Conservation (phyloP, 2,888 invertebrate genomes). For the Oligia strigilis region DNA sequence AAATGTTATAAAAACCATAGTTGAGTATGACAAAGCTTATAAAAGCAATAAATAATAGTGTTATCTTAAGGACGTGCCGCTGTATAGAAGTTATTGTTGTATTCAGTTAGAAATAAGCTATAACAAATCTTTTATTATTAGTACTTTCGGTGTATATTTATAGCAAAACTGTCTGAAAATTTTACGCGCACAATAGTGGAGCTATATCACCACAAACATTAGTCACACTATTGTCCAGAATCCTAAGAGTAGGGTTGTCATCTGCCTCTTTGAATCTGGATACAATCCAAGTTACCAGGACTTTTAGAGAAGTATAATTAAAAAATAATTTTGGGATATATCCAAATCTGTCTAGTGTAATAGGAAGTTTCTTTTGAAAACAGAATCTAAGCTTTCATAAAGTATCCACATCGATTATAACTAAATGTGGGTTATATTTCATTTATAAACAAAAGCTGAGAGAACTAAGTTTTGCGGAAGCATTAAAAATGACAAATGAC, state of each 20-base stretch:
- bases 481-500: slow-evolving; percentile 49
- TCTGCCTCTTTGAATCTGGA: slow-evolving; percentile 59
- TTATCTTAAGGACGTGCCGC: slow-evolving; percentile 26
- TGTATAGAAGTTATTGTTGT: slow-evolving; percentile 35
- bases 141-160: slow-evolving; percentile 56
- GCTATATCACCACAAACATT: slow-evolving; percentile 59
- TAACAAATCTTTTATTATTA: slow-evolving; percentile 53
- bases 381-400: not conserved
- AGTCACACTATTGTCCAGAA: slow-evolving; percentile 61
- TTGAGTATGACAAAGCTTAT: slow-evolving; percentile 6
- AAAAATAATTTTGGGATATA: slow-evolving; percentile 46
- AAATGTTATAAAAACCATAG: slow-evolving; percentile 31
- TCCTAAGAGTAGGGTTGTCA: slow-evolving; percentile 59
- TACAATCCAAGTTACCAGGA: slow-evolving; percentile 48
- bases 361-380: slow-evolving; percentile 20
- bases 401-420: slow-evolving; percentile 17
- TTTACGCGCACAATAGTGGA: slow-evolving; percentile 55
- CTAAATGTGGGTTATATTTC: slow-evolving; percentile 13
- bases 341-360: slow-evolving; percentile 40
- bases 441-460: slow-evolving; percentile 26
- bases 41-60: slow-evolving; percentile 15
- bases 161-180: slow-evolving; percentile 59
- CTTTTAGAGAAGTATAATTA: slow-evolving; percentile 40
- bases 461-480: slow-evolving; percentile 37
- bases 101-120: slow-evolving; percentile 39